phyloP scores from a whole-genome alignment of 2,113 vertebrate genomes.

The Marcusenius ussheri region DNA sequence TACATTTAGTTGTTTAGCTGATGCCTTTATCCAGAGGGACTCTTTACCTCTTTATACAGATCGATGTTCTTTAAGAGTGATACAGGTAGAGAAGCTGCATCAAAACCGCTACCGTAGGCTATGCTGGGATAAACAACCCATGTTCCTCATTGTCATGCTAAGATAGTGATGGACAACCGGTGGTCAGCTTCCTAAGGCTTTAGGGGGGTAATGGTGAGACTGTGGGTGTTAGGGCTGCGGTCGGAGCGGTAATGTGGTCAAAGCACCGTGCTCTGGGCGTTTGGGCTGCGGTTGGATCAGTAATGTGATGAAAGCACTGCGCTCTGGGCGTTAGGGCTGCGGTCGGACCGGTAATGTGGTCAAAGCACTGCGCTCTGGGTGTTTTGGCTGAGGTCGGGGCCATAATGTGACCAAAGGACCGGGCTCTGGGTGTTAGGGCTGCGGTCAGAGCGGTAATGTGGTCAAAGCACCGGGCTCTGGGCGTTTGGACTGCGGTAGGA shows the following conservation, averaged over 20 bases:
- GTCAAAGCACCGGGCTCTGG: background rate
- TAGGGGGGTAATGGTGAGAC: background rate
- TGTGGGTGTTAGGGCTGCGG: background rate
- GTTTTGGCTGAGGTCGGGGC: background rate
- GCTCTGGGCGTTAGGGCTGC: background rate
- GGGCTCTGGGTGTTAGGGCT: background rate
- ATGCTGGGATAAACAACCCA: background rate
- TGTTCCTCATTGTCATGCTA: background rate
- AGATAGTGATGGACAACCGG: background rate
- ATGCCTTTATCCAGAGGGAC: background rate
- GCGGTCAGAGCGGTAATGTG: background rate
- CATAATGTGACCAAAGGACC: background rate
- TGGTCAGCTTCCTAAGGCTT: background rate
- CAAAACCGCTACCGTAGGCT: background rate
- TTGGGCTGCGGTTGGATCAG: background rate
- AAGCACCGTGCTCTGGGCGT: background rate
- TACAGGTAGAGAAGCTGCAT: background rate
- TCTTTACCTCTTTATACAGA: background rate
- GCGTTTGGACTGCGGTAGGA: background rate
- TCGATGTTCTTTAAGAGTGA: background rate
- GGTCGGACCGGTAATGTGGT: background rate
- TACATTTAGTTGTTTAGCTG: background rate
- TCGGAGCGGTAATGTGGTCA: background rate
- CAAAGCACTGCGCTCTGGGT: background rate
- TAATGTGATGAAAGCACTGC: background rate